Base-by-base conservation (phyloP, 2,797 vertebrate genomes). In the Megaceryle alcyon region DNA sequence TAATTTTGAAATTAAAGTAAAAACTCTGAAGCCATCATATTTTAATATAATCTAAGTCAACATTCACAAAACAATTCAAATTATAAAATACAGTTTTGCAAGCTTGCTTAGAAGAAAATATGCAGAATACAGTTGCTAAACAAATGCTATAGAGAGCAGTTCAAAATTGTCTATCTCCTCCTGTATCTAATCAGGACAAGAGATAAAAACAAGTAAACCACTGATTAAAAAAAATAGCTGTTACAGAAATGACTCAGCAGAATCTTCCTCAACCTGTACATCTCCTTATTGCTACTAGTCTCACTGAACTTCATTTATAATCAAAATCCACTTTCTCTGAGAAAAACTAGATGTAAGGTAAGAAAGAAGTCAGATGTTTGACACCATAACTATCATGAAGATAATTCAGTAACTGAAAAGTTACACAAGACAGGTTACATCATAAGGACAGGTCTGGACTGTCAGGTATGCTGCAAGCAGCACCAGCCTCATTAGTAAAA, bases 161-260 rank as follows among this genome's bases (percentile, higher is more conserved):
- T 91, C 29, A 53, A 20, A 33, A 83, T 11, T 15, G 10, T 61
- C 37, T 71, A 2, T 15, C 51, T 83, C 65, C n/a, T 48, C 7
- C 3, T 19, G 8, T 9, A 12, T 18, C 48, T 68, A 2, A 57
- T 60, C 35, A 70, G 59, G 37, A 48, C 53, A 64, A 69, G 18
- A 53, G 63, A 69, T 61, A 51, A 79, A 92, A 92, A 3, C 25
- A 90, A 79, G 66, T 41, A 87, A 59, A 39, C 39, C 20, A 17
- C 79, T 56, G 59, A 22, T 10, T 60, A 81, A 86, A 35, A 35
- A 86, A 78, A 64, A 31, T 10, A 71, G 48, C 63, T 17, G 3
- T 70, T 70, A 82, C 16, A 88, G 68, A 84, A 97, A 77, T 95
- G 94, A 96, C 68, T 92, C 93, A 75, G 88, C 88, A 94, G 66